Evolutionary conservation across 2,113 vertebrate species (phyloP).

Genomic region (Holacanthus passer): DNA sequence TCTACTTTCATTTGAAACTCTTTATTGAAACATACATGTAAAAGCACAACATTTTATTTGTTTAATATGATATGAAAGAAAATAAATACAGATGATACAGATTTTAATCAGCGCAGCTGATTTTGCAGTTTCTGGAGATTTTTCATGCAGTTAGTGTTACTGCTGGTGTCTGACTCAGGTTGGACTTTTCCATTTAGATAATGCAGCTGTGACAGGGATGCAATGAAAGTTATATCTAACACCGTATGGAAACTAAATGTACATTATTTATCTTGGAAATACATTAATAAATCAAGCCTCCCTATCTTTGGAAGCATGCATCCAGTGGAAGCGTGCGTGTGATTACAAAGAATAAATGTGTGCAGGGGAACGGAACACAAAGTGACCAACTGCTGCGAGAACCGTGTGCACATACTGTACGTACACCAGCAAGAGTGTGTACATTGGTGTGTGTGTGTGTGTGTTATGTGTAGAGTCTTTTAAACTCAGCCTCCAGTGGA

Average conservation of each 20-base stretch:
- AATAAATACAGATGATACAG: too few relatives aligned
- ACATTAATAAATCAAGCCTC: conserved; percentile 46
- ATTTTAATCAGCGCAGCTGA: not conserved
- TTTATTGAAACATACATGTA: too few relatives aligned
- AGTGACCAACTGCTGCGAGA: conserved; percentile 46
- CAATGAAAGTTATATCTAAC: conserved; percentile 6
- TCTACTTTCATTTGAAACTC: too few relatives aligned
- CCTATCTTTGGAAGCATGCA: conserved; percentile 17
- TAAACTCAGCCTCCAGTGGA: conserved; percentile 26
- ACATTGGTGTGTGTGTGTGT: not conserved
- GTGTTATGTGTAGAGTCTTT: not conserved
- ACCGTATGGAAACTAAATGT: conserved; percentile 40
- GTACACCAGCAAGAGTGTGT: not conserved
- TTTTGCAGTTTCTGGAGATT: not conserved
- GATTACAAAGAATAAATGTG: conserved; percentile 32
- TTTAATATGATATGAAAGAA: not conserved
- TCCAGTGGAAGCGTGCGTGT: not conserved
- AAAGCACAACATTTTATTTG: not conserved
- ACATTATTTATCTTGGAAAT: conserved; percentile 46
- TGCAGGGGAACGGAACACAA: conserved; percentile 4
- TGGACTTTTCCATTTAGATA: conserved; percentile 11
- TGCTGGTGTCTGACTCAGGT: not conserved
- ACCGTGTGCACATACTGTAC: not conserved
- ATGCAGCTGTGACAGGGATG: conserved; percentile 21
- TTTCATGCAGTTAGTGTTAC: not conserved